Conservation (phyloP, 2,113 vertebrate genomes). For the Macrotus californicus region DNA sequence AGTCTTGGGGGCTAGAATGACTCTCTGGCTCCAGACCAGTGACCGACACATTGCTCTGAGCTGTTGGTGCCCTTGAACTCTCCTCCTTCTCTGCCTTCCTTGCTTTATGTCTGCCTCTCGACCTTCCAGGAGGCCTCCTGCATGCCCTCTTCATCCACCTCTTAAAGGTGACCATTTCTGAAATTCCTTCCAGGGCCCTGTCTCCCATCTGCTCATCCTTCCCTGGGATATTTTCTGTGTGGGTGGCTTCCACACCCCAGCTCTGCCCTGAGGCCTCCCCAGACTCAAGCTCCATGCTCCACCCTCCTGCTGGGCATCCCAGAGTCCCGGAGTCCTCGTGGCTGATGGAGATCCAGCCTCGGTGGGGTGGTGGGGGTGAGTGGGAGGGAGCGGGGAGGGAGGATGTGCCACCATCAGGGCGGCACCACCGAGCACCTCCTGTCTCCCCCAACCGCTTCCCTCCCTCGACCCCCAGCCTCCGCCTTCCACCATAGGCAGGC, state of each 20-base stretch:
- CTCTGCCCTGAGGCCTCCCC: neutral
- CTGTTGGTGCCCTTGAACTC: neutral
- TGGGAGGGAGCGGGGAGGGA: neutral
- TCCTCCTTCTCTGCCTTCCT: neutral
- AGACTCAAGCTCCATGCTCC: neutral
- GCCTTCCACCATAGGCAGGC: neutral
- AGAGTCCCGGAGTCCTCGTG: neutral
- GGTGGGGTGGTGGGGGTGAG: too few relatives aligned
- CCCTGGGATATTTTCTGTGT: neutral
- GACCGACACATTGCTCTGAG: neutral
- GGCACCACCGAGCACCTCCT: accelerated
- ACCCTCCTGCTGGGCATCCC: neutral
- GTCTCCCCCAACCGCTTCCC: neutral
- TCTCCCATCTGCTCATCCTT: neutral
- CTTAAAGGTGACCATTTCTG: neutral
- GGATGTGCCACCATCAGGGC: accelerated
- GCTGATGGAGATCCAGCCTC: neutral
- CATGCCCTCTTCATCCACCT: accelerated
- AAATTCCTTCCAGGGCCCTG: neutral
- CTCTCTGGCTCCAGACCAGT: neutral
- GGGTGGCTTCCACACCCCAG: neutral
- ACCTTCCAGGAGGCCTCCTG: neutral
- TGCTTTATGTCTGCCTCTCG: neutral
- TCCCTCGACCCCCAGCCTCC: neutral
- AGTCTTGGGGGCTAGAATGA: neutral